These are phyloP conservation scores for Neelides sp. DNA, from an alignment of 1,140 invertebrate species.

Conservation along the genomic window DNA sequence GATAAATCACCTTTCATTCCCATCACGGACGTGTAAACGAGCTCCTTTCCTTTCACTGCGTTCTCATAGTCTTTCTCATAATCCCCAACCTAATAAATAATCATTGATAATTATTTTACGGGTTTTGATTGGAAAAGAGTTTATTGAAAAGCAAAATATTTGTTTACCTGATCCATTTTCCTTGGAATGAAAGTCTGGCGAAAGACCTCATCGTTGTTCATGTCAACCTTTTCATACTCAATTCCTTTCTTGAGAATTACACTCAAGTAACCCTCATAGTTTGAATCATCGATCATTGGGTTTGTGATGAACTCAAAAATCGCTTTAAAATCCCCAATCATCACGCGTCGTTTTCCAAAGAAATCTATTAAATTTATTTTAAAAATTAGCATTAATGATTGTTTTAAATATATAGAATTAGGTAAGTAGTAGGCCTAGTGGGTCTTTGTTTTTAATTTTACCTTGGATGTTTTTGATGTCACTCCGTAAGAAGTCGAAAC, in stretches of 20 bases:
- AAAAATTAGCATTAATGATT: neutral
- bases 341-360: slow-evolving; percentile 78
- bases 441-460: slow-evolving; percentile 29
- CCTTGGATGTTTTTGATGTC: slow-evolving; percentile 85
- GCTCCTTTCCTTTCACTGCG: slow-evolving; percentile 57
- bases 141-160: neutral
- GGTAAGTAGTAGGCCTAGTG: neutral
- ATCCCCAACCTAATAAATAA: slow-evolving; percentile 56
- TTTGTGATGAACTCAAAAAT: slow-evolving; percentile 95
- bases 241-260: slow-evolving; percentile 52
- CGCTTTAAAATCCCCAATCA: slow-evolving; percentile 76
- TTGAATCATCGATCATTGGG: slow-evolving; percentile 62
- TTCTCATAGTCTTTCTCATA: slow-evolving; percentile 76
- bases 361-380: slow-evolving; percentile 51
- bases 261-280: slow-evolving; percentile 68
- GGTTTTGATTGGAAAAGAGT: neutral
- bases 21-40: slow-evolving; percentile 70
- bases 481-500: slow-evolving; percentile 84
- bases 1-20: slow-evolving; percentile 69
- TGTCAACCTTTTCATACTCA: slow-evolving; percentile 46
- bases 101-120: slow-evolving; percentile 2
- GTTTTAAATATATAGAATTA: neutral
- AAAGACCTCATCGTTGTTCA: slow-evolving; percentile 78
- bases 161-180: slow-evolving; percentile 66
- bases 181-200: slow-evolving; percentile 90